Percentiles rank a stretch among this genome's conserved stretches.
phyloP scores from a whole-genome alignment of 2,113 vertebrate species.

The Misgurnus anguillicaudatus region DNA sequence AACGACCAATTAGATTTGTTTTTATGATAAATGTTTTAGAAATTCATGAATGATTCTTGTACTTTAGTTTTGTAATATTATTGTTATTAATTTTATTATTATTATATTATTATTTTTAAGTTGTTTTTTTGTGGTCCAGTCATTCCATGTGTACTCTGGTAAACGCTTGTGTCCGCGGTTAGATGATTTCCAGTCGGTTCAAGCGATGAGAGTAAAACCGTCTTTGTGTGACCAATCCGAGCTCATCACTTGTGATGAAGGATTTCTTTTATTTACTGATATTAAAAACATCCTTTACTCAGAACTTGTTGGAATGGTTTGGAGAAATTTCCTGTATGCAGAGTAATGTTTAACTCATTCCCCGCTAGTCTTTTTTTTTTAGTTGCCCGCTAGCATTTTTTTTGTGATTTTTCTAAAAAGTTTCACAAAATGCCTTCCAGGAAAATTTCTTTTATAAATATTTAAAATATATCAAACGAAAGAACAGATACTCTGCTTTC shows the following conservation, averaged over 20 bases:
- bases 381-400: too few species aligned
- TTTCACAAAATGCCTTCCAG: too few species aligned
- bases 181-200: neutral
- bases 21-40: slow-evolving; percentile 25
- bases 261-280: neutral
- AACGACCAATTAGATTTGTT: neutral
- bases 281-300: slow-evolving; percentile 37
- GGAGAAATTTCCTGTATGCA: neutral
- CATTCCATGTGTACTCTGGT: slow-evolving; percentile 17
- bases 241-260: neutral
- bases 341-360: too few species aligned
- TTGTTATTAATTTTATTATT: slow-evolving; percentile 13
- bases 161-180: neutral
- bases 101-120: neutral
- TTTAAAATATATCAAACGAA: too few species aligned
- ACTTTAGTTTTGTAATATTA: slow-evolving; percentile 18
- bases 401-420: too few species aligned
- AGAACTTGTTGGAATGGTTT: neutral
- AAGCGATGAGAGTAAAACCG: neutral
- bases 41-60: neutral
- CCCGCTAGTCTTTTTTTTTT: too few species aligned
- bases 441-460: too few species aligned
- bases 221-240: slow-evolving; percentile 20
- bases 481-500: too few species aligned
- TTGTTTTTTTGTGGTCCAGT: slow-evolving; percentile 8